Base-by-base conservation (phyloP, 2,888 invertebrate species). In the Cremastobaeus sp. region DNA sequence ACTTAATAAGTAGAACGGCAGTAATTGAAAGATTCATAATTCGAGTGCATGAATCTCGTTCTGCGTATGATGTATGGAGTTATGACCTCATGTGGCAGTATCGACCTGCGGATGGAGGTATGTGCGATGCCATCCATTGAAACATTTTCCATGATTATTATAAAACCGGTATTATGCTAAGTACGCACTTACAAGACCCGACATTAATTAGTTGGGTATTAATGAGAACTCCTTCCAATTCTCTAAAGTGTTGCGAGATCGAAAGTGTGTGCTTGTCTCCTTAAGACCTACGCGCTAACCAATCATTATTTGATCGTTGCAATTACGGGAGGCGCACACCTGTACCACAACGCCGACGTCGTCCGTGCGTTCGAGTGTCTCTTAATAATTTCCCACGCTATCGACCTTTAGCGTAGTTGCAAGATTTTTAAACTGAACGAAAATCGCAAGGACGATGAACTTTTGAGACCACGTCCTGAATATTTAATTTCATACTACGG, bases 301-400 rank as follows among this genome's bases (percentile, higher is more conserved):
- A 37, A 70, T 75, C 68, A 75, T 74, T 74, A 72, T 75, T 76
- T 75, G 62, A 71, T 74, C 71, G 55, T 30, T 9, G 68, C 68
- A 57, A 71, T 75, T 71, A 57, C 34, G 43, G 57, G 62, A 60
- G 41, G 39, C 45, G 35, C 20, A 8, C 41, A 41, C 52, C 52
- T 62, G 52, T 34, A 41, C 39, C 15, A 57, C 39, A 35, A 41
- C 11, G 9, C 20, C 39, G 32, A 25, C 25, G 3, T 5, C 25
- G 25, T 5, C 3, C 25, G 3, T 25, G 25, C 4, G 4, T 25
- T 3, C 25, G 25, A 25, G 4, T 25, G 8, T 8, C 3, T 8
- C 3, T 25, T 25, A 5, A 8, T 25, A 3, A 34, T 34, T 11
- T 34, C n/a, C 8, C 4, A 34, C n/a, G 4, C 25, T 25, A 25